Evolutionary conservation across 2,797 vertebrate genomes (phyloP), one percentile per base, ranked within the genome.

Genomic region (Hydrolagus colliei): DNA sequence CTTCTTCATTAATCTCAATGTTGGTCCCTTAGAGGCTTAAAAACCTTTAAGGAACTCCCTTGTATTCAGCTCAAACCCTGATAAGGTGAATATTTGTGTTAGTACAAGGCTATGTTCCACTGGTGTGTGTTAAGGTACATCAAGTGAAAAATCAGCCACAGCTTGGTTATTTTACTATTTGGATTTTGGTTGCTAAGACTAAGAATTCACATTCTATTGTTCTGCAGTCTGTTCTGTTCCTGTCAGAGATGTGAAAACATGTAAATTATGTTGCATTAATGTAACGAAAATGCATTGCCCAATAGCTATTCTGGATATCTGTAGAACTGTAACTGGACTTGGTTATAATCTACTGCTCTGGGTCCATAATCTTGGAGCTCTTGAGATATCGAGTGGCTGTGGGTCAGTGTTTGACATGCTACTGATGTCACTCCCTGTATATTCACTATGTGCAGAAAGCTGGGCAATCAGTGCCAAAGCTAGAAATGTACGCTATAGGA

Each of bases 211-310:
- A 16, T 18, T 76, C 16, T 76, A 52, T 18, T 4, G 13, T 9
- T 75, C 14, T 18, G 20, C 14, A 59, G 16, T 10, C 59, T n/a
- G 75, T n/a, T 77, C 75, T n/a, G 20, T 61, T 52, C 10, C 5
- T 77, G 75, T 77, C 75, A 61, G 18, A 77, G 11, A 61, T n/a
- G 1, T 35, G 61, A 77, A 59, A 77, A 77, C 75, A 77, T 61
- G 7, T 5, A 52, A 52, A 52, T 52, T 52, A 61, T 52, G 41
- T 20, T 77, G 20, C 52, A 76, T 8, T 76, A n/a, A 76, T 52
- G 10, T 76, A 16, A 52, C 18, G 18, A 76, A 76, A 52, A 11
- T n/a, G 61, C 14, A 52, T 59, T 77, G 20, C 20, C 61, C n/a
- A 61, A 61, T 1, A 61, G 0, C 10, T 20, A 77, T 52, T 61